Conservation (phyloP, 2,888 invertebrate genomes). For the Bruchidius siliquastri region DNA sequence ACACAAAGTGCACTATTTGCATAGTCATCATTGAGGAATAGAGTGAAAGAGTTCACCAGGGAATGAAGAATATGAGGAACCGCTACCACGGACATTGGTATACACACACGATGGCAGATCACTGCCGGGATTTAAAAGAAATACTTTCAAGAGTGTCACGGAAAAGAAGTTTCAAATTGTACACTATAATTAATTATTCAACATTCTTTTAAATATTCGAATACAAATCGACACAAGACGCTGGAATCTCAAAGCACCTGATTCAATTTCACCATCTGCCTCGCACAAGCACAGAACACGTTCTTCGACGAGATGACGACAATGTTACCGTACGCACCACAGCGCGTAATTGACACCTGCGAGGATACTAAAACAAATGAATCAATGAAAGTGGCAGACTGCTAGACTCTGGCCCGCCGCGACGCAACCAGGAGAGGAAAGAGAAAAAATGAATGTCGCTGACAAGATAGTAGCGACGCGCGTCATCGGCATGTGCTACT, state of each 20-base stretch:
- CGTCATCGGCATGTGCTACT: slow-evolving; percentile 19
- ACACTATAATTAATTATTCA: too few species aligned
- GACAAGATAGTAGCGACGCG: slow-evolving; percentile 8
- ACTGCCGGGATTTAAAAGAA: too few species aligned
- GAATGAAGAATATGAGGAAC: too few species aligned
- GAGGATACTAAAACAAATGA: neutral
- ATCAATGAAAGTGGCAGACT: neutral
- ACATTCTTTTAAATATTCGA: too few species aligned
- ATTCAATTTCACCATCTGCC: neutral
- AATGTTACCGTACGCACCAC: neutral
- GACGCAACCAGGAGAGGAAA: neutral
- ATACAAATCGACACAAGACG: too few species aligned
- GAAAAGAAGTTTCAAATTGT: too few species aligned
- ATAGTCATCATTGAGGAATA: too few species aligned
- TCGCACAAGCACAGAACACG: neutral
- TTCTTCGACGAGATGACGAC: neutral
- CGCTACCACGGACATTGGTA: too few species aligned
- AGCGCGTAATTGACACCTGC: neutral
- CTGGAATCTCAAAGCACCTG: neutral
- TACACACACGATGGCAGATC: too few species aligned
- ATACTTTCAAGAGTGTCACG: too few species aligned
- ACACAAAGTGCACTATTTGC: too few species aligned
- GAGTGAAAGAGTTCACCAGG: too few species aligned
- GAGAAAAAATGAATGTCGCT: slow-evolving; percentile 2
- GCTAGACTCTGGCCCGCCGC: neutral